A percentile compares a stretch with the other conserved stretches of the same genome.
These are phyloP conservation scores for Alviniconcha strummeri DNA, from an alignment of 2,888 invertebrate genomes.

Conservation along the genomic window DNA sequence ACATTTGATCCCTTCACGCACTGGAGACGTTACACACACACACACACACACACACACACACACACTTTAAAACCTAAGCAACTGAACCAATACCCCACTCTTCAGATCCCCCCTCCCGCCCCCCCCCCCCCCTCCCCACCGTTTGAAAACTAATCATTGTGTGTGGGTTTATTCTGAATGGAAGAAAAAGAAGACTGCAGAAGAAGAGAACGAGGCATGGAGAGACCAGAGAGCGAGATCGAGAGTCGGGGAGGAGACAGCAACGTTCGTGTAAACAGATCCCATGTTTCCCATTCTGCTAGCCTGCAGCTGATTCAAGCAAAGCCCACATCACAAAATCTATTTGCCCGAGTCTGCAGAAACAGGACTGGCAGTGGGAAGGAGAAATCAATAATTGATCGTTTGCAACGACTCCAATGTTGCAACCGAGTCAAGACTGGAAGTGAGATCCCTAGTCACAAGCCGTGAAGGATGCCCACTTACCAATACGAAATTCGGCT, in stretches of 20 bases:
- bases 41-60: background rate
- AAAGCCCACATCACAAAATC: background rate
- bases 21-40: too few species aligned
- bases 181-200: background rate
- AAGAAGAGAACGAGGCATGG: too few species aligned
- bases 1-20: too few species aligned
- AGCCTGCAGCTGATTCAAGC: background rate
- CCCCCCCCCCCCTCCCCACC: too few species aligned
- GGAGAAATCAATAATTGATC: slow-evolving; percentile 20
- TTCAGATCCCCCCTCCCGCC: too few species aligned
- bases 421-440: too few species aligned
- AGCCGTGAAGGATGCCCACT: background rate
- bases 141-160: too few species aligned
- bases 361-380: slow-evolving; percentile 4
- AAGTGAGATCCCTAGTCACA: background rate
- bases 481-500: slow-evolving; percentile 41
- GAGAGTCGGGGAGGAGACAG: too few species aligned
- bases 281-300: background rate
- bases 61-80: background rate
- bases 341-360: background rate
- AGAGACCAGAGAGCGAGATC: too few species aligned
- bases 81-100: background rate
- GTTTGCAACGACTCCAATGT: background rate
- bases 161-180: too few species aligned
- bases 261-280: too few species aligned